Percentiles rank a stretch among this genome's conserved stretches.
Evolutionary conservation across 2,113 vertebrate species (phyloP).

Genomic region (Ranitomeya imitator): DNA sequence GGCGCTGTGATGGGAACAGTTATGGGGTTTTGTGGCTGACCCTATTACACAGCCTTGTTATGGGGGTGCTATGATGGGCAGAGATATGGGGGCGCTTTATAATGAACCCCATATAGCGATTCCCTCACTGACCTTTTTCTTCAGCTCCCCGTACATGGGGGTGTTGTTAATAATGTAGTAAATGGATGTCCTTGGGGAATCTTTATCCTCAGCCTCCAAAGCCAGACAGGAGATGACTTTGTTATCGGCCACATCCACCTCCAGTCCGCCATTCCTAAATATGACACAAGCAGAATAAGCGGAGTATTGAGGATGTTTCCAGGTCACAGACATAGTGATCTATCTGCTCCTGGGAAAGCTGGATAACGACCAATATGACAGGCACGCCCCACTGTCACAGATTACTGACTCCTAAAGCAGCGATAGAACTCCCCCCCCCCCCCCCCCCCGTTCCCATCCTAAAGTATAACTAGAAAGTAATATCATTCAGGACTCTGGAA

Average conservation of each 20-base stretch:
- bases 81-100: not conserved
- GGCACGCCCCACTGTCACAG: too few species aligned
- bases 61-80: not conserved
- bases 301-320: not conserved
- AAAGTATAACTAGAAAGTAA: not conserved
- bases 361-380: not conserved
- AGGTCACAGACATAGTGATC: not conserved
- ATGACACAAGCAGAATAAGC: not conserved
- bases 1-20: not conserved
- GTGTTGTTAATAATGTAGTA: constrained; percentile 61
- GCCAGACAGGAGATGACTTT: constrained; percentile 72
- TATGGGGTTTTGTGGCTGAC: too few species aligned
- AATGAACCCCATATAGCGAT: not conserved
- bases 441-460: not conserved
- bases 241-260: constrained; percentile 65
- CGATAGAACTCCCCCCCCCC: not conserved
- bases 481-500: not conserved
- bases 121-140: constrained; percentile 63
- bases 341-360: not conserved
- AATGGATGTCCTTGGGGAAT: constrained; percentile 63
- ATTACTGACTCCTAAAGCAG: too few species aligned
- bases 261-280: constrained; percentile 67
- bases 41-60: too few species aligned
- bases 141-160: constrained; percentile 68
- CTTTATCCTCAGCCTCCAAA: constrained; percentile 69